These are phyloP conservation scores for Notolepis coatsorum DNA, from an alignment of 2,797 vertebrate species.

Conservation along the genomic window DNA sequence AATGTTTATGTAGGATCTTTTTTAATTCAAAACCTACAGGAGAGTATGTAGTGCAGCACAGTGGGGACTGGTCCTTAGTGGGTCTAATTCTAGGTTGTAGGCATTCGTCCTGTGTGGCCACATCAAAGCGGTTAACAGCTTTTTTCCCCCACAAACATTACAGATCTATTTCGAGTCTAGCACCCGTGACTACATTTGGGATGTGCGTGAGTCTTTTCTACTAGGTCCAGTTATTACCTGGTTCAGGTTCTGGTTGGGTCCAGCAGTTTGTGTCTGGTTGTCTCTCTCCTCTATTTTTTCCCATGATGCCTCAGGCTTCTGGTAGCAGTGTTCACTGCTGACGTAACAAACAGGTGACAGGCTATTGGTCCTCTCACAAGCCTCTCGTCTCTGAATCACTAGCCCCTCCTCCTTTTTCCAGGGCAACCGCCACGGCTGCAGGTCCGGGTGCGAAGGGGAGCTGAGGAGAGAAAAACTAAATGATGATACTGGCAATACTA, in stretches of 20 bases:
- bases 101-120: no score
- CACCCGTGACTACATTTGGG: no score
- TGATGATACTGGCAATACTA: background rate
- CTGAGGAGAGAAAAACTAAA: slow-evolving; percentile 64
- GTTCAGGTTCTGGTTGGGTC: slow-evolving; percentile 28
- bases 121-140: no score
- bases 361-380: slow-evolving; percentile 66
- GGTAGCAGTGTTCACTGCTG: slow-evolving; percentile 98
- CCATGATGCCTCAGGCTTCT: slow-evolving; percentile 87
- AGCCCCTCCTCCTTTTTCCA: slow-evolving; percentile 87
- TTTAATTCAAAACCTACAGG: no score
- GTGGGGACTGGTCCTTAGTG: no score
- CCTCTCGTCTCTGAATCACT: slow-evolving; percentile 38
- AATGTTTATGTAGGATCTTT: no score
- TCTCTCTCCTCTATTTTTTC: slow-evolving; percentile 45
- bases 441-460: slow-evolving; percentile 90
- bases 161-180: no score
- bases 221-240: no score
- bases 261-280: background rate
- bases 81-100: no score
- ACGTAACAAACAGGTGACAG: slow-evolving; percentile 87
- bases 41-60: no score
- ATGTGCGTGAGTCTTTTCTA: no score
- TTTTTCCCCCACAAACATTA: no score
- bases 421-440: slow-evolving; percentile 93